Conservation (phyloP, 2,113 vertebrate species). For the Rhinogobius similis region DNA sequence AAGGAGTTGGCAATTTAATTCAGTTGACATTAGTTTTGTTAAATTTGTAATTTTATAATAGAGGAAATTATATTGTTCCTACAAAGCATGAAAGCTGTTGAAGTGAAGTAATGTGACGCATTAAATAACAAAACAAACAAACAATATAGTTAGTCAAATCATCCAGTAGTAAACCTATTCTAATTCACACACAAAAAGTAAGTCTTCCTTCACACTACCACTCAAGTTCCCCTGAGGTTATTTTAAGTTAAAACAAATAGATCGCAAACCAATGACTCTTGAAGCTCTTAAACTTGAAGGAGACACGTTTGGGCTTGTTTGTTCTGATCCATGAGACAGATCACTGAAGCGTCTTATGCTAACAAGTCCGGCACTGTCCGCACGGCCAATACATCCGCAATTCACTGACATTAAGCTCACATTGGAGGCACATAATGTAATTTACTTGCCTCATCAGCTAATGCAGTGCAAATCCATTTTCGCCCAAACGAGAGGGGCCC, state of each 20-base stretch:
- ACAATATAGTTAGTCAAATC: too few relatives aligned
- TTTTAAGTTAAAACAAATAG: not conserved
- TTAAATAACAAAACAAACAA: too few relatives aligned
- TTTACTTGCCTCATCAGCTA: conserved; percentile 82
- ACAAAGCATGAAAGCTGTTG: too few relatives aligned
- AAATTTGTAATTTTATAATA: too few relatives aligned
- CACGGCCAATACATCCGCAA: conserved; percentile 57
- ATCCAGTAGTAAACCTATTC: too few relatives aligned
- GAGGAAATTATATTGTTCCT: too few relatives aligned
- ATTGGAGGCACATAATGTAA: conserved; percentile 78
- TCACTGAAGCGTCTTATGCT: conserved; percentile 19
- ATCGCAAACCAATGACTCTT: conserved; percentile 8
- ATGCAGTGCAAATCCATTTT: conserved; percentile 83
- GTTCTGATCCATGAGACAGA: conserved; percentile 18
- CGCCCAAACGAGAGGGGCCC: conserved; percentile 72
- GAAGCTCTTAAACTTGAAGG: conserved; percentile 30
- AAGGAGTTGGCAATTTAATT: too few relatives aligned
- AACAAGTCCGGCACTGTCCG: conserved; percentile 48
- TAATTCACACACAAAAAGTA: too few relatives aligned
- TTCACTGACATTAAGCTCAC: conserved; percentile 79
- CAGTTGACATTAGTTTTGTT: too few relatives aligned
- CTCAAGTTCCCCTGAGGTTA: too few relatives aligned
- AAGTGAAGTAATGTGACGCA: too few relatives aligned
- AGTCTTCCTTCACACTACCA: too few relatives aligned
- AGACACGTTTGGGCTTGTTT: conserved; percentile 17